These are phyloP conservation scores for Anorthoa munda DNA, from an alignment of 2,888 invertebrate genomes.

Conservation along the genomic window DNA sequence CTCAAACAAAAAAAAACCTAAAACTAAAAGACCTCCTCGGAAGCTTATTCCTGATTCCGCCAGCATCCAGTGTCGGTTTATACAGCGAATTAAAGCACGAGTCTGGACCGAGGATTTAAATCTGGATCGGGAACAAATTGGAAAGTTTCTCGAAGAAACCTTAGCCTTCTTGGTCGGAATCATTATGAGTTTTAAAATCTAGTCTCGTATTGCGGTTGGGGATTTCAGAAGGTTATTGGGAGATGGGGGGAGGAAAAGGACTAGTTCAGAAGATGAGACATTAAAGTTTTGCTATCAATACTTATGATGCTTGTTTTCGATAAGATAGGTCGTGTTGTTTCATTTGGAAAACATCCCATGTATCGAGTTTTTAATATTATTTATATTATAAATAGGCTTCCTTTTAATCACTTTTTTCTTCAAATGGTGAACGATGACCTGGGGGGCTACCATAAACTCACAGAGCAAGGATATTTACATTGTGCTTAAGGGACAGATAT, in stretches of 20 bases:
- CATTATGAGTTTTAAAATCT: slow-evolving; percentile 35
- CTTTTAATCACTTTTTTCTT: no score
- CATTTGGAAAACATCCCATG: background rate
- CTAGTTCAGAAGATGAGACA: background rate
- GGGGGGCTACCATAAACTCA: no score
- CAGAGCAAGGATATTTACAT: no score
- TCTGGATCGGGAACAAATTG: slow-evolving; percentile 68
- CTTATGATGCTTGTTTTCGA: background rate
- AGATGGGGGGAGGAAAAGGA: background rate
- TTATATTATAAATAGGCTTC: no score
- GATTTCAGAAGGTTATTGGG: slow-evolving; percentile 18
- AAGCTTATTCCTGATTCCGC: slow-evolving; percentile 48
- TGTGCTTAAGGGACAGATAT: no score
- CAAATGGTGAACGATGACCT: no score
- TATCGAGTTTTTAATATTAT: no score
- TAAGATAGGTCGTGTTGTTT: background rate
- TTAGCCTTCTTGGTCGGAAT: slow-evolving; percentile 48
- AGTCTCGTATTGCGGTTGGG: slow-evolving; percentile 13
- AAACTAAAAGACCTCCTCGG: slow-evolving; percentile 20
- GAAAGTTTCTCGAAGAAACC: slow-evolving; percentile 60
- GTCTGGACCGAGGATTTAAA: slow-evolving; percentile 62
- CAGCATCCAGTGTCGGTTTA: slow-evolving; percentile 49
- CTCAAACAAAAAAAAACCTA: background rate
- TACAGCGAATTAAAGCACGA: slow-evolving; percentile 48
- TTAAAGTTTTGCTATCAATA: background rate